Percentiles rank a stretch among this genome's conserved stretches.
These are phyloP conservation scores for Ischnura elegans DNA, from an alignment of 2,888 invertebrate genomes.

Conservation along the genomic window DNA sequence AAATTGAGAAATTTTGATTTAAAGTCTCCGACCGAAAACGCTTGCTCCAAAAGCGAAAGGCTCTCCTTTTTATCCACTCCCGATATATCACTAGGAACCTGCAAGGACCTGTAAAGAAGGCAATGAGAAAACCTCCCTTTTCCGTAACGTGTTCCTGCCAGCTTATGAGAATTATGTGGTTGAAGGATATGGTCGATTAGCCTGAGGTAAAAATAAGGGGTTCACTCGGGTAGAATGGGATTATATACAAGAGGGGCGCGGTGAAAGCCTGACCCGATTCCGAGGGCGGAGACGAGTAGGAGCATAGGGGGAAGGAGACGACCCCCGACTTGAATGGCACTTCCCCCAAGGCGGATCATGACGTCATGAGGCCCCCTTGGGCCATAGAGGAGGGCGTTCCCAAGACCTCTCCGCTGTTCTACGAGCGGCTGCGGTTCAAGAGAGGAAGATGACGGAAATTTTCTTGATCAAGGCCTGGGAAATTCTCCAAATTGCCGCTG, in stretches of 20 bases:
- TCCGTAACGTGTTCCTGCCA: no score
- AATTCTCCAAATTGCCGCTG: constrained; percentile 2
- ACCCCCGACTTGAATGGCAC: background rate
- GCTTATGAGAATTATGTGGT: no score
- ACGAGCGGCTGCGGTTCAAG: background rate
- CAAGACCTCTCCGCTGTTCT: background rate
- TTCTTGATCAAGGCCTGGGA: background rate
- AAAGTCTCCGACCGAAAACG: no score
- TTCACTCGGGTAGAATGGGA: constrained; percentile 40
- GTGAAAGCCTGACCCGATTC: background rate
- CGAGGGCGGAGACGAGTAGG: background rate
- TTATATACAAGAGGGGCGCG: constrained; percentile 22
- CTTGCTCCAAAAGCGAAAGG: background rate
- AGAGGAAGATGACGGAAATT: background rate
- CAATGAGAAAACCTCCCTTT: constrained; percentile 40
- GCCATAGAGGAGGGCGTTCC: background rate
- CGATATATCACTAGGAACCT: background rate
- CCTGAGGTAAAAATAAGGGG: constrained; percentile 8
- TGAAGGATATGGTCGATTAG: constrained; percentile 43
- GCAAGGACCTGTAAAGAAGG: background rate
- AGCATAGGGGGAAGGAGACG: background rate
- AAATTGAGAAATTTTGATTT: no score
- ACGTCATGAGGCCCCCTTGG: background rate
- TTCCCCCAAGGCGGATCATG: background rate
- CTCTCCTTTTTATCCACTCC: background rate